Conservation (phyloP, 92 coral and sea anemone genomes). For the Pocillopora meandrina region DNA sequence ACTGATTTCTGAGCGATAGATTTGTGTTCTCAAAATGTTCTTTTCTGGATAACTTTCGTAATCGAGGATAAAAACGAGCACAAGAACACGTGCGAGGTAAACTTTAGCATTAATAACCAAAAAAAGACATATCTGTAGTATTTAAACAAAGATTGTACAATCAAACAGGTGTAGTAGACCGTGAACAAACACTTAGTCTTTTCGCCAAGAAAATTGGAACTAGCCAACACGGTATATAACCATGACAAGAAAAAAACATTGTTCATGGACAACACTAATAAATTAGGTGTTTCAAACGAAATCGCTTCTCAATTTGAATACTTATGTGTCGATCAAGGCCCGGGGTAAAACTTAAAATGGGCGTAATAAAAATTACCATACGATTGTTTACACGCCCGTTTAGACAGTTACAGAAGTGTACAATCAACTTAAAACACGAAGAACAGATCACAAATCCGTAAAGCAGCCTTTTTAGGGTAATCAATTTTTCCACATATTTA, state of each 20-base stretch:
- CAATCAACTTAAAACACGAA: constrained; percentile 9
- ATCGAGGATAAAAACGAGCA: not conserved
- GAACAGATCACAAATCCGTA: not conserved
- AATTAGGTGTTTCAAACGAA: not conserved
- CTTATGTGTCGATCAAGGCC: not conserved
- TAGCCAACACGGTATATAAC: not conserved
- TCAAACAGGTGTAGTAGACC: constrained; percentile 25
- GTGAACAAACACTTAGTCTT: not conserved
- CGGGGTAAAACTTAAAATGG: constrained; percentile 2
- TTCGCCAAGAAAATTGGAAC: not conserved
- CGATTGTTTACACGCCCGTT: constrained; percentile 40
- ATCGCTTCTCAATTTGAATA: not conserved
- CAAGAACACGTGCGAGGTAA: not conserved
- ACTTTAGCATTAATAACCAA: not conserved
- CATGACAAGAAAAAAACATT: not conserved
- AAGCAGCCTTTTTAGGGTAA: not conserved
- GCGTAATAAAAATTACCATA: constrained; percentile 31
- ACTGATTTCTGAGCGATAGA: no score
- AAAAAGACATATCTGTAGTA: not conserved
- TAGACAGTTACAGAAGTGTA: not conserved
- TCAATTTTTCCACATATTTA: not conserved
- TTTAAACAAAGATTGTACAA: constrained; percentile 12
- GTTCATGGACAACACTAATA: not conserved
- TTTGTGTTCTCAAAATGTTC: not conserved
- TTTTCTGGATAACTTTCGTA: not conserved